Percentiles rank a stretch among this genome's conserved stretches.
These are phyloP conservation scores for Drosophila simulans DNA, from an alignment of 1,140 invertebrate species.

Conservation along the genomic window DNA sequence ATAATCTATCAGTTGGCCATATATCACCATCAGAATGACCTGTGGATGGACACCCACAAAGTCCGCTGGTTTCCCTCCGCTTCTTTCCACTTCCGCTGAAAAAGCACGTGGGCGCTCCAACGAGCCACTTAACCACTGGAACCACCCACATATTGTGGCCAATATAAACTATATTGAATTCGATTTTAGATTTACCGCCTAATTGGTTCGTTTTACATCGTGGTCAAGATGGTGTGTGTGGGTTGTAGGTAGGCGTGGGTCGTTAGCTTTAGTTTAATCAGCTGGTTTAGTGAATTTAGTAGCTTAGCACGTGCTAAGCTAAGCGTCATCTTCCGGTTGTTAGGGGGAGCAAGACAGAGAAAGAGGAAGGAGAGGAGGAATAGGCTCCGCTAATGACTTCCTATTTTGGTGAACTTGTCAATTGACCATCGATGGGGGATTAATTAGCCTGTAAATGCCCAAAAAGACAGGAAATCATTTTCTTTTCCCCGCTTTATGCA, in stretches of 20 bases:
- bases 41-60: conserved; percentile 36
- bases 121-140: conserved; percentile 7
- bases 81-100: conserved; percentile 29
- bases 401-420: conserved; percentile 44
- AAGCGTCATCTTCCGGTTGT: conserved; percentile 4
- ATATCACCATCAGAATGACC: not conserved
- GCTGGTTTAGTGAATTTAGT: not conserved
- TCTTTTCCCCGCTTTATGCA: not conserved
- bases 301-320: conserved; percentile 35
- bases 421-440: conserved; percentile 41
- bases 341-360: not conserved
- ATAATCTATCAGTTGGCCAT: not conserved
- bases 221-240: conserved; percentile 16
- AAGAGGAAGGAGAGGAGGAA: not conserved
- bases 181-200: conserved; percentile 6
- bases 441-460: conserved; percentile 47
- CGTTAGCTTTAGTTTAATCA: not conserved
- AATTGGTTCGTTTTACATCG: conserved; percentile 21
- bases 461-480: conserved; percentile 38
- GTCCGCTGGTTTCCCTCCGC: not conserved
- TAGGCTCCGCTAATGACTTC: conserved; percentile 40
- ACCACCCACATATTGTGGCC: conserved; percentile 16
- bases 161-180: conserved; percentile 2
- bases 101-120: conserved; percentile 25
- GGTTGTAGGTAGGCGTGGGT: conserved; percentile 6